Evolutionary conservation across 2,113 vertebrate genomes (phyloP), one percentile per base, ranked within the genome.

Genomic region (Embiotoca jacksoni): DNA sequence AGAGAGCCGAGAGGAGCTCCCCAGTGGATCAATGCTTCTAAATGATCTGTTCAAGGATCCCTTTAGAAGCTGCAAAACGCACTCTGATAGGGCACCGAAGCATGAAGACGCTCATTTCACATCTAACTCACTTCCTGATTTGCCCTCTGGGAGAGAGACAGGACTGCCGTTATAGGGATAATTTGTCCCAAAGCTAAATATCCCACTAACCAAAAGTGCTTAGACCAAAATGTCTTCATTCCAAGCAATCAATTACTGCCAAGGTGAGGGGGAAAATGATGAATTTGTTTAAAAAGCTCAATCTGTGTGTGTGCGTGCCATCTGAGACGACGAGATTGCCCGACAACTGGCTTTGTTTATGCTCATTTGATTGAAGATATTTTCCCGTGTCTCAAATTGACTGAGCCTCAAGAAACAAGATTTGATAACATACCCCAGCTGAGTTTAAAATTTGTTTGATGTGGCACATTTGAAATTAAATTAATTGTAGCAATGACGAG

Each of bases 21-120:
- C 92, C 33, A 33, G 91, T 90, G 92, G 91, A 93, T 93, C 92
- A 91, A 93, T 93, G 91, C 85, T 81, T 92, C 88, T 89, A 92
- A 93, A 92, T 92, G 91, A 93, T 93, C 90, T 87, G 90, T 55
- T 89, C 82, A 82, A 83, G 85, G 91, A 88, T 92, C 89, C 87
- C 73, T 91, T 92, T 91, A 91, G 89, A 90, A 87, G 87, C 89
- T 75, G 88, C 84, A 72, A 88, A 89, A 87, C 82, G 76, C 36
- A 49, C 92, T 92, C 88, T 90, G 90, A 93, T 91, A 85, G 92
- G 78, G 85, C 91, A 86, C 71, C 59, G 72, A 82, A 90, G 91
- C 91, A 90, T 93, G 92, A 92, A 91, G 88, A 56, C 74, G 59
- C 88, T 93, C 89, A 92, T 92, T 92, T 91, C 89, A 91, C 90